Base-by-base conservation (phyloP, 2,888 invertebrate species). In the Cataglyphis albicans region DNA sequence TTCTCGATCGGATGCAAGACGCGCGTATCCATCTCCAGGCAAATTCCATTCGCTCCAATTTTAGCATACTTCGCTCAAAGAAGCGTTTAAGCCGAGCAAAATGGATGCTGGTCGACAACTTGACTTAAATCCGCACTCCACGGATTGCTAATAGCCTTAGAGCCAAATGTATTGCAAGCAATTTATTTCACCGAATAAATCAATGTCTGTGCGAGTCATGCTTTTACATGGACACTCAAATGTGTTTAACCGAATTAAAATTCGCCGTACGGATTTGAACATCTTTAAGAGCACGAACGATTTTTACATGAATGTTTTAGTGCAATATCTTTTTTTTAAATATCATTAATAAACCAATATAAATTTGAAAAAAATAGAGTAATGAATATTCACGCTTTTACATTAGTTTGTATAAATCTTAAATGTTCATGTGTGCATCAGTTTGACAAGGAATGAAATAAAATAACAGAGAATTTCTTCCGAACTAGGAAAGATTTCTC, bases 1-100 rank as follows among this genome's bases (percentile, higher is more conserved):
- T 68, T 76, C 80, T 82, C 68, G 59, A 83, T 81, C 32, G 44
- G 70, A 72, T 38, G 63, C 64, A n/a, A 59, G 44, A 82, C 82
- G 29, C 18, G 78, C 44, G 38, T 75, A 67, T 65, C 41, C 48
- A 48, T 64, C 55, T 67, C 68, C 61, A 61, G 38, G 44, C 61
- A 25, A 78, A 38, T 67, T 59, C 57, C 68, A 15, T 12, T 48
- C 52, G 82, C 68, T 82, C 82, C 78, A 82, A 78, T 80, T 82
- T 82, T 82, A 82, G 32, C 65, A 38, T 29, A 68, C 75, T 61
- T 70, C 21, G 64, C 12, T 48, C 12, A 52, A 75, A 35, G 78
- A 41, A 68, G 32, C 44, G 44, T 59, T 78, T 59, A 75, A 57
- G 59, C 76, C 48, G 81, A 76, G 76, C 48, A 57, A 76, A 67